Evolutionary conservation across 2,797 vertebrate species (phyloP).

Genomic region (Eupleurogrammus muticus): DNA sequence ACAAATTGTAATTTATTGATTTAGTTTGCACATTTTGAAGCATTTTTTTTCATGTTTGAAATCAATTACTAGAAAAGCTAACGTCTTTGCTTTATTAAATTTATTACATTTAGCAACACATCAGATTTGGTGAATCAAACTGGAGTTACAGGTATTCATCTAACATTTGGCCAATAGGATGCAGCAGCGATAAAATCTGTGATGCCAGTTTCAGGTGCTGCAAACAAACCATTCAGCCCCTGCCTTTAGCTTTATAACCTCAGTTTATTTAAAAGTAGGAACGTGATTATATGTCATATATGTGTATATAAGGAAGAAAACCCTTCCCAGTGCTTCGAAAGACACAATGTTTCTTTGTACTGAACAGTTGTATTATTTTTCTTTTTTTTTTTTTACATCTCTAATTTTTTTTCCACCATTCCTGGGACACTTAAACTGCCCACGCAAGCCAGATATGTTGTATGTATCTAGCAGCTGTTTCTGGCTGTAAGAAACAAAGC

Average conservation of each 20-base stretch:
- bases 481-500: neutral
- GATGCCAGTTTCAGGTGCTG: neutral
- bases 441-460: neutral
- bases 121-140: neutral
- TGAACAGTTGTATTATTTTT: conserved; percentile 5
- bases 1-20: too few relatives aligned
- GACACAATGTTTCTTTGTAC: neutral
- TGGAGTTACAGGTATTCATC: neutral
- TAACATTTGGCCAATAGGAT: neutral
- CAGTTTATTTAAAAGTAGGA: conserved; percentile 5
- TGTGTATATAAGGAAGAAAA: conserved; percentile 32
- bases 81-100: too few relatives aligned
- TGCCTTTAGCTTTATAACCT: neutral
- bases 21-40: too few relatives aligned
- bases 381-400: conserved; percentile 2
- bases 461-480: conserved; percentile 10
- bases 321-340: neutral
- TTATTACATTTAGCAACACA: neutral
- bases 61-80: too few relatives aligned
- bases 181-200: conserved; percentile 16
- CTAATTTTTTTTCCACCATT: conserved; percentile 7
- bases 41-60: too few relatives aligned
- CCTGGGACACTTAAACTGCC: conserved; percentile 10
- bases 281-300: conserved; percentile 22
- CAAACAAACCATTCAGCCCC: neutral